Evolutionary conservation across 2,888 invertebrate genomes (phyloP).

Genomic region (Noctuana brunneofusca): DNA sequence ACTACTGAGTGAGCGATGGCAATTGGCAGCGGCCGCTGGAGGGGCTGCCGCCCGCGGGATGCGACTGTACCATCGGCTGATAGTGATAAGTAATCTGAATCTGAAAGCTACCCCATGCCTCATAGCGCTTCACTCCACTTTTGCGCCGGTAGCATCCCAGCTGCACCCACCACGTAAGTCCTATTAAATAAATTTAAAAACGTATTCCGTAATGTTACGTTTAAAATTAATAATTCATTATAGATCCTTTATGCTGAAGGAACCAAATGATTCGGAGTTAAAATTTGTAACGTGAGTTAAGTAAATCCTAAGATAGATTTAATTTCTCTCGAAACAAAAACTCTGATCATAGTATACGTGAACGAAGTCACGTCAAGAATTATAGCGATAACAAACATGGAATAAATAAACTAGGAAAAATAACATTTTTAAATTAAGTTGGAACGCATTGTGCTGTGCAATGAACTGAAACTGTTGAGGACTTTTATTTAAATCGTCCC

Average conservation of each 20-base stretch:
- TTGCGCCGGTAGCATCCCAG: background rate
- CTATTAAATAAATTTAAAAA: background rate
- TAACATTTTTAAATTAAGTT: conserved; percentile 13
- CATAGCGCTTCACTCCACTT: conserved; percentile 36
- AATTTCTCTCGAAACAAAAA: background rate
- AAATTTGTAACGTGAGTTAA: background rate
- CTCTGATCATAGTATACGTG: background rate
- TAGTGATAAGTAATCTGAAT: conserved; percentile 57
- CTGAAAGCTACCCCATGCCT: conserved; percentile 63
- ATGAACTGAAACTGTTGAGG: conserved; percentile 11
- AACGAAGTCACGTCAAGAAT: background rate
- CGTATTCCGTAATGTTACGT: too few relatives aligned
- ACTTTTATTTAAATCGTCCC: background rate
- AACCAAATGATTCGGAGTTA: background rate
- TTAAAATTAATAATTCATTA: too few relatives aligned
- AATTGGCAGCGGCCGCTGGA: conserved; percentile 43
- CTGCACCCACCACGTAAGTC: background rate
- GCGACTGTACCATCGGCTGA: conserved; percentile 59
- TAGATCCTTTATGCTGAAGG: background rate
- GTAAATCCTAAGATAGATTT: background rate
- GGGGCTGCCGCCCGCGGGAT: conserved; percentile 44
- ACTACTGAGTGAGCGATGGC: conserved; percentile 56
- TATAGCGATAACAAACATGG: background rate
- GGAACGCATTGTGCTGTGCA: conserved; percentile 23
- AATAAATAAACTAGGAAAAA: conserved; percentile 2